Conservation (phyloP, 2,888 invertebrate species). For the Nycteola revayana region DNA sequence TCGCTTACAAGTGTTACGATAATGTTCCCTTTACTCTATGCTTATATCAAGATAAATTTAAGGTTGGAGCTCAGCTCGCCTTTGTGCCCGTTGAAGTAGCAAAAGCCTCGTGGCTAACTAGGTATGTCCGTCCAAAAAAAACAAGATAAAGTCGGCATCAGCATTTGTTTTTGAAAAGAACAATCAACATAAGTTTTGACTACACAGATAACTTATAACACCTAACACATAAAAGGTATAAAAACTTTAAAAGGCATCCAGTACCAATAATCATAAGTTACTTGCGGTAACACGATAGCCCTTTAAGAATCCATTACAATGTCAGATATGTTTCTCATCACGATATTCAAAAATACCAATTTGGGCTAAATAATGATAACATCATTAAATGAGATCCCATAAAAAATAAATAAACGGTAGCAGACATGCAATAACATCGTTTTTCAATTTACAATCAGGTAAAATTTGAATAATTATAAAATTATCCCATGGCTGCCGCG, state of each 20-base stretch:
- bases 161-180: too few species aligned
- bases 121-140: too few species aligned
- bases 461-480: conserved; percentile 34
- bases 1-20: conserved; percentile 14
- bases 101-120: too few species aligned
- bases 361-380: conserved; percentile 23
- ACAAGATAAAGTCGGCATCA: too few species aligned
- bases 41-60: conserved; percentile 26
- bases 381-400: conserved; percentile 31
- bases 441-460: conserved; percentile 32
- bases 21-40: conserved; percentile 21
- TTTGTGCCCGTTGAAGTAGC: too few species aligned
- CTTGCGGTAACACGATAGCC: conserved; percentile 1
- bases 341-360: conserved; percentile 22
- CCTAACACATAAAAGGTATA: background rate
- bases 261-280: background rate
- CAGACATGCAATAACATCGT: conserved; percentile 43
- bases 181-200: too few species aligned
- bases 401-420: conserved; percentile 42
- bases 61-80: too few species aligned
- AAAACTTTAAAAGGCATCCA: too few species aligned
- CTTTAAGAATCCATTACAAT: conserved; percentile 40
- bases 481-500: conserved; percentile 25
- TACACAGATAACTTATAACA: too few species aligned
- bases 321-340: conserved; percentile 27